These are phyloP conservation scores for Antedon mediterranea DNA, from an alignment of 53 echinoderm and acorn worm species.

Conservation along the genomic window DNA sequence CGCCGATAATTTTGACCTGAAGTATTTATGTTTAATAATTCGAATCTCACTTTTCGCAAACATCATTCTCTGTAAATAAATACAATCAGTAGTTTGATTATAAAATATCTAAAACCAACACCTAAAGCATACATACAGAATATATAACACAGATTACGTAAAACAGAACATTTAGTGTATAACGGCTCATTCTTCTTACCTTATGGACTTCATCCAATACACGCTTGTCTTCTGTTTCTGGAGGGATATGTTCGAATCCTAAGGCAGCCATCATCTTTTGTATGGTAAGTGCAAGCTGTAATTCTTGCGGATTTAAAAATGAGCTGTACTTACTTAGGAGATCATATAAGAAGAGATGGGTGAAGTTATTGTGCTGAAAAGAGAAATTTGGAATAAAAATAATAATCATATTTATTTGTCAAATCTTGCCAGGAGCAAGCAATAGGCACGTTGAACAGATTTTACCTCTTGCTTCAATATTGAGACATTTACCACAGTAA, in stretches of 20 bases:
- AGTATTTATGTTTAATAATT: background rate
- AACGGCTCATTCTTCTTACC: constrained; percentile 18
- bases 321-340: constrained; percentile 48
- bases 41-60: background rate
- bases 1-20: background rate
- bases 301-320: constrained; percentile 32
- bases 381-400: background rate
- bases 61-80: background rate
- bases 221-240: constrained; percentile 28
- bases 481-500: too few relatives aligned
- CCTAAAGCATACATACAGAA: too few relatives aligned
- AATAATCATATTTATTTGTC: too few relatives aligned
- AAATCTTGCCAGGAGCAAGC: too few relatives aligned
- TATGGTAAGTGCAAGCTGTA: constrained; percentile 29
- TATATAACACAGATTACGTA: too few relatives aligned
- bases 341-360: constrained; percentile 79
- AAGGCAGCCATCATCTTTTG: constrained; percentile 43
- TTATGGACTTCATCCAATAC: constrained; percentile 28
- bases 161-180: too few relatives aligned
- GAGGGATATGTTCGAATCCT: constrained; percentile 61
- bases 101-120: too few relatives aligned
- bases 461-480: too few relatives aligned
- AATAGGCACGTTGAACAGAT: too few relatives aligned
- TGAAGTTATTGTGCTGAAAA: constrained; percentile 58
- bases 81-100: too few relatives aligned